Conservation (phyloP, 53 echinoderm and acorn worm species). For the Pentamera pediparva region DNA sequence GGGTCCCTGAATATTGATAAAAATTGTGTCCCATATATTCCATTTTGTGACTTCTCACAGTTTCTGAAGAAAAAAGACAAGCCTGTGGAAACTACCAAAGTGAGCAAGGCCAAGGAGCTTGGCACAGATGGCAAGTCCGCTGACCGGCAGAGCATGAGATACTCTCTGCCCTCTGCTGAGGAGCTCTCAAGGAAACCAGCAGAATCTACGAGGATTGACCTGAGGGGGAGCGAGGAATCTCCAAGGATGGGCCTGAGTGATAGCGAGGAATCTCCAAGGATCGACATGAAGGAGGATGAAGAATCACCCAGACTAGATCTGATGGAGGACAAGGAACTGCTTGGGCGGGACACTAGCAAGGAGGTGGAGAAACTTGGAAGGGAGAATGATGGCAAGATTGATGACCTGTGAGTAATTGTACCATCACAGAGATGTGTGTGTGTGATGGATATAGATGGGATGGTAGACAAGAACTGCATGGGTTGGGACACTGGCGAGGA, state of each 20-base stretch:
- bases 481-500: not conserved
- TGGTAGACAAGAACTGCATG: not conserved
- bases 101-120: too few species aligned
- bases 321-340: too few species aligned
- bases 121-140: too few species aligned
- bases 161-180: constrained; percentile 2
- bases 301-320: not conserved
- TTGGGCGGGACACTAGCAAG: not conserved
- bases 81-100: too few species aligned
- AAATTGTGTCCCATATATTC: too few species aligned
- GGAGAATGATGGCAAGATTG: not conserved
- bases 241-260: too few species aligned
- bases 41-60: too few species aligned
- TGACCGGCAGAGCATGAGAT: too few species aligned
- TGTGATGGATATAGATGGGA: not conserved
- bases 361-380: not conserved
- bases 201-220: not conserved
- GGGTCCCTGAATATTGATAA: too few species aligned
- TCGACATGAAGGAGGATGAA: too few species aligned
- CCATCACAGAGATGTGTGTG: not conserved
- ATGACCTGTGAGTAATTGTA: not conserved
- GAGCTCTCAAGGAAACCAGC: not conserved
- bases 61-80: too few species aligned
- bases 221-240: constrained; percentile 22
- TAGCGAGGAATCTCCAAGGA: too few species aligned